These are phyloP conservation scores for Acipenser transmontanus DNA, from an alignment of 2,797 vertebrate species.

Conservation along the genomic window DNA sequence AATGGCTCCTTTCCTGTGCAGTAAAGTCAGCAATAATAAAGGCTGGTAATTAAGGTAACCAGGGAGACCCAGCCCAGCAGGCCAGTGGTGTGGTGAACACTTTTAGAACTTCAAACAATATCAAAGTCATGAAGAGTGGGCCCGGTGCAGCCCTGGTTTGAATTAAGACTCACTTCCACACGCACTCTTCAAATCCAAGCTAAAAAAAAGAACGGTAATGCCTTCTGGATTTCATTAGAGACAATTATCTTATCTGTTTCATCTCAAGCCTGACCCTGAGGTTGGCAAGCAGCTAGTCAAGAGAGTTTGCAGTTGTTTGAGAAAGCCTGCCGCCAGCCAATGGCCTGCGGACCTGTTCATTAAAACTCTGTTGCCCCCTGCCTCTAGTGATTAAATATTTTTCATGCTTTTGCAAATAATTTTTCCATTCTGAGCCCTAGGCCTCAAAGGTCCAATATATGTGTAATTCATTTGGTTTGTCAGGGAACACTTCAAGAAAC, in stretches of 20 bases:
- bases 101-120: conserved; percentile 96
- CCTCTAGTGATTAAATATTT: conserved; percentile 95
- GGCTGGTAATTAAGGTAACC: conserved; percentile 97
- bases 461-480: conserved; percentile 67
- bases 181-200: conserved; percentile 90
- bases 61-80: conserved; percentile 85
- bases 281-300: conserved; percentile 83
- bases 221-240: conserved; percentile 98
- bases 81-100: conserved; percentile 82
- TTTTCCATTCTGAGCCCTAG: conserved; percentile 82
- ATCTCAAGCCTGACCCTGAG: conserved; percentile 93
- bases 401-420: conserved; percentile 96
- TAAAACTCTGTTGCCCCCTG: conserved; percentile 92
- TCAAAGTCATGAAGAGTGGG: conserved; percentile 80
- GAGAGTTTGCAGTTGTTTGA: conserved; percentile 80
- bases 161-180: conserved; percentile 92
- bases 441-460: conserved; percentile 71
- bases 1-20: conserved; percentile 96
- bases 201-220: conserved; percentile 71
- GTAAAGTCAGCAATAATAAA: conserved; percentile 97
- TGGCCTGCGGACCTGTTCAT: conserved; percentile 86
- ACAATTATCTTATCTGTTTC: conserved; percentile 99
- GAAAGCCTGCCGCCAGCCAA: conserved; percentile 77
- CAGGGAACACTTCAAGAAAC: conserved; percentile 53
- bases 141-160: conserved; percentile 86